Base-by-base conservation (phyloP, 1,140 invertebrate species). In the Drosophila gunungcola region DNA sequence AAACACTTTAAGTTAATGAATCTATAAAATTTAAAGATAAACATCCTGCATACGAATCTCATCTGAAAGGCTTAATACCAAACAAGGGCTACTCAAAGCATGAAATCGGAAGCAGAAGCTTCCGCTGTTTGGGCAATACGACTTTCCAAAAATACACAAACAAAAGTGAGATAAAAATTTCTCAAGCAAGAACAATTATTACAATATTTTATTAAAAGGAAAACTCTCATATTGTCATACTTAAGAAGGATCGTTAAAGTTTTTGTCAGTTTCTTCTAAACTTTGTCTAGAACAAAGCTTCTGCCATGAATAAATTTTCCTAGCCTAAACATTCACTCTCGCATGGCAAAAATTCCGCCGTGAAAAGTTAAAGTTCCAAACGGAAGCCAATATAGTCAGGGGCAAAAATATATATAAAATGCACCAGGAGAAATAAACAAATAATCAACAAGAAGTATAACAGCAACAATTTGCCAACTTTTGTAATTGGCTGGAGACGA, bases 401-500 rank as follows among this genome's bases (percentile, higher is more conserved):
- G 13, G n/a, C 16, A 45, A 53, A 56, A 32, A 60, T 39, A 75
- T 12, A 52, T 55, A 27, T 65, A 49, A 73, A 73, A 55, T 77
- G 49, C 60, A 72, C 51, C 42, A 73, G 55, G 51, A 45, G 45
- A 25, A 67, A 63, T 69, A 73, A 65, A 69, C 58, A 78, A 80
- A 78, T 58, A 78, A 73, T 32, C 25, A 64, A 49, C 62, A 64
- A 52, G 63, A 78, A 78, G 43, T 56, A 56, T 41, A 80, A 34
- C 62, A 36, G 32, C 60, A 68, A 68, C 64, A 65, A 68, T 68
- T 68, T 68, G 46, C 38, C 60, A 81, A 82, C 57, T 82, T 82
- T 82, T 78, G 49, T 73, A 73, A 82, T 81, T 82, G 79, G 67
- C 55, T 25, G 54, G 65, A 21, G 34, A 56, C 45, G 7, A 51